These are phyloP conservation scores for Drosophila differens DNA, from an alignment of 2,888 invertebrate species.

Conservation along the genomic window DNA sequence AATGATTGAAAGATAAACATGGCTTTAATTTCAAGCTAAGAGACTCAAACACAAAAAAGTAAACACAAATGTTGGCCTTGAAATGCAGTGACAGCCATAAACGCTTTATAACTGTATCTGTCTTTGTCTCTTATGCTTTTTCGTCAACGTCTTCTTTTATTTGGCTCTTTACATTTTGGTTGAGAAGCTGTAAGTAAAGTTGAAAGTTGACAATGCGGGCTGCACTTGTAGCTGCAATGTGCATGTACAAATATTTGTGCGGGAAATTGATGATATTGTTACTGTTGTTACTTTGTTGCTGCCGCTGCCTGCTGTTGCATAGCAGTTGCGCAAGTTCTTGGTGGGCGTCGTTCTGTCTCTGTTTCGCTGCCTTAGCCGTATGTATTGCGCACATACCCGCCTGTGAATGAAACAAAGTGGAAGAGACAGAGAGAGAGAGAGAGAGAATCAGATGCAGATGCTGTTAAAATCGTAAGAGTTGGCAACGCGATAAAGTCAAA, in stretches of 20 bases:
- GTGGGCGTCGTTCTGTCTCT: slow-evolving; percentile 9
- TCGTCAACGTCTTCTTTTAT: not conserved
- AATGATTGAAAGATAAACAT: slow-evolving; percentile 62
- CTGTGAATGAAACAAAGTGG: slow-evolving; percentile 26
- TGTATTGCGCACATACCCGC: slow-evolving; percentile 52
- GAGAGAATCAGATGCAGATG: slow-evolving; percentile 29
- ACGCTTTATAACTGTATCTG: not conserved
- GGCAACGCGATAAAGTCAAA: slow-evolving; percentile 46
- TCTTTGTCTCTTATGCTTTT: not conserved
- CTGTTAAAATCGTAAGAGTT: slow-evolving; percentile 25
- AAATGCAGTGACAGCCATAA: slow-evolving; percentile 9
- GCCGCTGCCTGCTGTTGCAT: slow-evolving; percentile 50
- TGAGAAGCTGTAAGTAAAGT: slow-evolving; percentile 9
- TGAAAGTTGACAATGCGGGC: slow-evolving; percentile 41
- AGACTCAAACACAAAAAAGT: slow-evolving; percentile 26
- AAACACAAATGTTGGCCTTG: slow-evolving; percentile 35
- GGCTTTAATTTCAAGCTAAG: slow-evolving; percentile 56
- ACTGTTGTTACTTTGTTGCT: slow-evolving; percentile 22
- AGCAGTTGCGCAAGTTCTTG: slow-evolving; percentile 40
- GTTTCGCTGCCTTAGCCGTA: slow-evolving; percentile 53
- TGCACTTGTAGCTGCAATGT: slow-evolving; percentile 42
- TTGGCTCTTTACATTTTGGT: slow-evolving; percentile 25
- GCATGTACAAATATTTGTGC: slow-evolving; percentile 49
- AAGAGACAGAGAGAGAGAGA: slow-evolving; percentile 18
- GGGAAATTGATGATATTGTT: slow-evolving; percentile 17